Evolutionary conservation across 2,113 vertebrate genomes (phyloP).

Genomic region (Lamprotornis superbus): DNA sequence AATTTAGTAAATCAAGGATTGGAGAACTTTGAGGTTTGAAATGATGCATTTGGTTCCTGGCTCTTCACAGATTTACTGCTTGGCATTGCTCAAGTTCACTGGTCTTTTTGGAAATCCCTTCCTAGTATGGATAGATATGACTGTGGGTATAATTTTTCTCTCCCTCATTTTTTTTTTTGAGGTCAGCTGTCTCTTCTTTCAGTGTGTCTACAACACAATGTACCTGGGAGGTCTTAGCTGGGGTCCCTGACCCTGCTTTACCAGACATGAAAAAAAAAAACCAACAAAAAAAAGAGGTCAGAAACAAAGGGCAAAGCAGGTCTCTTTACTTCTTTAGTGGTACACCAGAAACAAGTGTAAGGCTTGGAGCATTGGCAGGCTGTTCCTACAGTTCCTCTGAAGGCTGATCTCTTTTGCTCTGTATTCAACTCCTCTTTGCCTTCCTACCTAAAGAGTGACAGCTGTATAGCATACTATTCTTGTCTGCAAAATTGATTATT

Average conservation of each 20-base stretch:
- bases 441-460: conserved; percentile 42
- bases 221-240: not conserved
- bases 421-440: conserved; percentile 19
- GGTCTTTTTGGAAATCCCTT: not conserved
- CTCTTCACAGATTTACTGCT: not conserved
- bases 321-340: not conserved
- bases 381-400: not conserved
- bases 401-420: conserved; percentile 24
- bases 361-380: not conserved
- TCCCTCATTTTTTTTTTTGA: not conserved
- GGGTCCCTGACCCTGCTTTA: not conserved
- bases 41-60: not conserved
- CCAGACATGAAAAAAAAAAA: not conserved
- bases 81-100: not conserved
- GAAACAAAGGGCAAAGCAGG: not conserved
- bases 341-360: not conserved
- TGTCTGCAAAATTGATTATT: conserved; percentile 34
- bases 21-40: not conserved
- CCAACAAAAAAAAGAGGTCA: not conserved
- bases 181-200: not conserved
- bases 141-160: not conserved
- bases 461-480: conserved; percentile 5
- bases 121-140: not conserved
- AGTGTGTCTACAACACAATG: not conserved
- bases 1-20: not conserved